Percentiles rank a stretch among this genome's conserved stretches.
Conservation (phyloP, 2,888 invertebrate genomes). For the Drosophila paramelanica region DNA sequence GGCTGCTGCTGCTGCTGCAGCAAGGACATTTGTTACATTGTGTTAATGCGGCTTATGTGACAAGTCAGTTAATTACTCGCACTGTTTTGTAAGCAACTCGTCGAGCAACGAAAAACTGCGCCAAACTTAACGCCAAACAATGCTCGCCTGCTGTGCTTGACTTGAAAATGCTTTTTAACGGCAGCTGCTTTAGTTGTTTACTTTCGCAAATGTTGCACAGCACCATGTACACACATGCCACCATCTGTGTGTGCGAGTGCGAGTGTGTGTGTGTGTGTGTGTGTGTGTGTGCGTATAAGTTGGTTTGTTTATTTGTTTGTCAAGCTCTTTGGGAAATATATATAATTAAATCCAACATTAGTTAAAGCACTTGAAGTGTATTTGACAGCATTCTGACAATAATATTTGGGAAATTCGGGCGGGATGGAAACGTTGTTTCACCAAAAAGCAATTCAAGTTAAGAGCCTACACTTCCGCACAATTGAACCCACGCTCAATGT, state of each 20-base stretch:
- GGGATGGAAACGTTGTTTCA: constrained; percentile 1
- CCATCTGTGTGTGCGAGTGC: background rate
- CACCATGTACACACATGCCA: constrained; percentile 16
- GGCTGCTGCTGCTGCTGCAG: constrained; percentile 26
- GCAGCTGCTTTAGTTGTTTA: constrained; percentile 57
- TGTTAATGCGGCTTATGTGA: constrained; percentile 82
- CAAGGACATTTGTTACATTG: constrained; percentile 72
- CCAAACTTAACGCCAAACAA: constrained; percentile 56
- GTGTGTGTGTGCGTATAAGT: constrained; percentile 11
- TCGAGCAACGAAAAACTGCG: constrained; percentile 49
- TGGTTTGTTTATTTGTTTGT: constrained; percentile 58
- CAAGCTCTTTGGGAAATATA: constrained; percentile 45
- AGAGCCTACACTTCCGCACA: constrained; percentile 40
- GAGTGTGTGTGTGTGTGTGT: background rate
- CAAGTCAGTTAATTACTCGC: constrained; percentile 77
- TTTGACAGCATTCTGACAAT: constrained; percentile 54
- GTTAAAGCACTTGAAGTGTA: constrained; percentile 59
- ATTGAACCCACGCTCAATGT: constrained; percentile 30
- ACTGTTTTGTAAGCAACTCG: constrained; percentile 54
- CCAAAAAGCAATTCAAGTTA: constrained; percentile 35
- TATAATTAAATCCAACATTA: constrained; percentile 73
- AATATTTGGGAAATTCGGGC: constrained; percentile 59
- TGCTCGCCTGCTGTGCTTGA: constrained; percentile 63
- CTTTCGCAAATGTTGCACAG: constrained; percentile 63
- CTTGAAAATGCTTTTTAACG: constrained; percentile 71